A percentile compares a stretch with the other conserved stretches of the same genome.
Conservation (phyloP, 2,888 invertebrate genomes). For the Panzeria rudis region DNA sequence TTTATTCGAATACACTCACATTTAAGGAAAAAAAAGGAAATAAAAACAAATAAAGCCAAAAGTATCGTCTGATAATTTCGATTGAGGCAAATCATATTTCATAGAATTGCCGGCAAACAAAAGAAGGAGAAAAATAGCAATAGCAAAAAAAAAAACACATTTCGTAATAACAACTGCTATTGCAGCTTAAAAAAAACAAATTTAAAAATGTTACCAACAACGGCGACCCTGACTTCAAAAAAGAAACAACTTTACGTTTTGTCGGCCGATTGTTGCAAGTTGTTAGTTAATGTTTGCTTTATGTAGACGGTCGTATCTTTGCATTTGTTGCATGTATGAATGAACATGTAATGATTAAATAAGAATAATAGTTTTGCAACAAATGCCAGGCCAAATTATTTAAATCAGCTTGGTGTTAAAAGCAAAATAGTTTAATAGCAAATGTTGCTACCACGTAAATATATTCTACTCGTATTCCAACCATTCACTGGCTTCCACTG, state of each 20-base stretch:
- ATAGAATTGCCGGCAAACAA: slow-evolving; percentile 70
- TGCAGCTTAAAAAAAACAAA: slow-evolving; percentile 10
- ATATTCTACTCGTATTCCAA: neutral
- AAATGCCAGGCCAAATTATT: slow-evolving; percentile 65
- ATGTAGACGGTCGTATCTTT: slow-evolving; percentile 10
- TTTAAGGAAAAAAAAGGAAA: slow-evolving; percentile 30
- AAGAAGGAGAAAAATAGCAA: slow-evolving; percentile 37
- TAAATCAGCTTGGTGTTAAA: slow-evolving; percentile 57
- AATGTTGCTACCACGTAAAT: slow-evolving; percentile 15
- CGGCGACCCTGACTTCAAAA: slow-evolving; percentile 62
- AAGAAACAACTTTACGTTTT: slow-evolving; percentile 33
- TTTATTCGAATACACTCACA: neutral
- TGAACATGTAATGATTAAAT: slow-evolving; percentile 66
- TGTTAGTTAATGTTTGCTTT: slow-evolving; percentile 12
- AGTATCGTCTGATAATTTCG: slow-evolving; percentile 71
- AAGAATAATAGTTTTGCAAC: slow-evolving; percentile 64
- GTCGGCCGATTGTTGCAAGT: slow-evolving; percentile 49
- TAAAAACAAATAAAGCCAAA: slow-evolving; percentile 15
- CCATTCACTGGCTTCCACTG: neutral
- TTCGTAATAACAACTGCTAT: slow-evolving; percentile 54
- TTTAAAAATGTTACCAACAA: slow-evolving; percentile 38
- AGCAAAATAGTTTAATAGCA: slow-evolving; percentile 56
- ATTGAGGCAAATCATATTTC: slow-evolving; percentile 74
- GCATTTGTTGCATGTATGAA: slow-evolving; percentile 55
- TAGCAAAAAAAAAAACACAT: slow-evolving; percentile 57